phyloP scores from a whole-genome alignment of 1,140 invertebrate genomes.

The Zaprionus lachaisei region DNA sequence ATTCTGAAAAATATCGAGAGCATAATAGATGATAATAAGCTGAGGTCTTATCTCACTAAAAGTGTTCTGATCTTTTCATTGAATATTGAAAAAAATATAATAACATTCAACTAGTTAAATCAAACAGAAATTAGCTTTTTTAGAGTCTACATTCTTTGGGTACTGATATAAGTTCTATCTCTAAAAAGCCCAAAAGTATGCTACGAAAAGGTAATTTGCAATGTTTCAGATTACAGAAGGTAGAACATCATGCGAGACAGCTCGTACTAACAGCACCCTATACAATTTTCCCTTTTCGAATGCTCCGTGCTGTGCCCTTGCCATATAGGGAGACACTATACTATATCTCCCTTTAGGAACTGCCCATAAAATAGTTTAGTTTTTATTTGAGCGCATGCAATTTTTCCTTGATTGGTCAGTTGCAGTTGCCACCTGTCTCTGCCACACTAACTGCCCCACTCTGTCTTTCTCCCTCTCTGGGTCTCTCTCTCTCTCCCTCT shows the following conservation, averaged over 20 bases:
- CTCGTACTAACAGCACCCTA: not conserved
- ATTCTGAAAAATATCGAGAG: too few species aligned
- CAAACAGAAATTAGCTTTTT: too few species aligned
- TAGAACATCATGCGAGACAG: not conserved
- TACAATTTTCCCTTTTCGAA: not conserved
- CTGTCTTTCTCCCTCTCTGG: not conserved
- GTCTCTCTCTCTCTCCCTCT: not conserved
- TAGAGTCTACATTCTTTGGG: too few species aligned
- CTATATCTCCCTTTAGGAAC: not conserved
- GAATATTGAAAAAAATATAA: too few species aligned
- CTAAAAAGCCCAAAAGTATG: constrained; percentile 2
- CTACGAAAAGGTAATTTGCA: not conserved
- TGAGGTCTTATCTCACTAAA: too few species aligned
- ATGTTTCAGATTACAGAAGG: not conserved
- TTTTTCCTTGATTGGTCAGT: constrained; percentile 4
- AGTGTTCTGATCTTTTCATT: too few species aligned
- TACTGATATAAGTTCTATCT: not conserved
- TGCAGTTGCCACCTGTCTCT: not conserved
- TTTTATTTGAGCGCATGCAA: constrained; percentile 7
- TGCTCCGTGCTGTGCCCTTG: not conserved
- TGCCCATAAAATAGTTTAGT: constrained; percentile 6
- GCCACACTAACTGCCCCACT: not conserved
- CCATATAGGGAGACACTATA: not conserved
- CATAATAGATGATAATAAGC: too few species aligned
- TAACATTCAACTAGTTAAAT: too few species aligned